These are phyloP conservation scores for Bombyx huttoni DNA, from an alignment of 2,888 invertebrate species.

Conservation along the genomic window DNA sequence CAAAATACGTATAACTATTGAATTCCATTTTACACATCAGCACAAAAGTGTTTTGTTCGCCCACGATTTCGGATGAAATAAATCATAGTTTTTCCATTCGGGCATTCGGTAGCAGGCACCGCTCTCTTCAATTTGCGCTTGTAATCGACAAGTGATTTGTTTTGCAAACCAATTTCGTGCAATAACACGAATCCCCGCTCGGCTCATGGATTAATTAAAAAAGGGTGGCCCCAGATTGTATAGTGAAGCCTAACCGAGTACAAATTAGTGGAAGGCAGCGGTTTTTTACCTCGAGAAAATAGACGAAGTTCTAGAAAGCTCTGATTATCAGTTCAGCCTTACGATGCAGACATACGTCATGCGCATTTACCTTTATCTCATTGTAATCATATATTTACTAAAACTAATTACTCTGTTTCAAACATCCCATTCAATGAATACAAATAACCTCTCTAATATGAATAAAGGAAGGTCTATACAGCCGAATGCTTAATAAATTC, in stretches of 20 bases:
- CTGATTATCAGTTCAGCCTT: too few relatives aligned
- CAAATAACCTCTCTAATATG: too few relatives aligned
- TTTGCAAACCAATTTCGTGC: conserved; percentile 29
- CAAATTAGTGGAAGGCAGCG: conserved; percentile 11
- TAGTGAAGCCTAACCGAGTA: conserved; percentile 13
- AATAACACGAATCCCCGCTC: conserved; percentile 26
- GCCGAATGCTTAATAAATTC: too few relatives aligned
- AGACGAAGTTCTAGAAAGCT: too few relatives aligned
- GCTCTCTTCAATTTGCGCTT: conserved; percentile 21
- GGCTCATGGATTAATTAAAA: conserved; percentile 40
- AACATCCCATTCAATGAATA: too few relatives aligned
- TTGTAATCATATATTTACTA: too few relatives aligned
- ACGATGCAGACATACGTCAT: too few relatives aligned
- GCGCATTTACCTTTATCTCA: too few relatives aligned
- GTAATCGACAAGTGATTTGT: conserved; percentile 26
- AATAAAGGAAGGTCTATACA: too few relatives aligned
- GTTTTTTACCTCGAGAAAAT: not conserved
- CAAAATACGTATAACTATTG: too few relatives aligned
- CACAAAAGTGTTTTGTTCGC: not conserved
- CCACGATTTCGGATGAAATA: not conserved
- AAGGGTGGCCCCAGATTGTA: conserved; percentile 36
- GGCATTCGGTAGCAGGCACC: not conserved
- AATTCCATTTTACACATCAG: not conserved
- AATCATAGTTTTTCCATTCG: not conserved
- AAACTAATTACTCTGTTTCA: too few relatives aligned